These are phyloP conservation scores for Microtus oregoni DNA, from an alignment of 2,113 vertebrate genomes.

Conservation along the genomic window DNA sequence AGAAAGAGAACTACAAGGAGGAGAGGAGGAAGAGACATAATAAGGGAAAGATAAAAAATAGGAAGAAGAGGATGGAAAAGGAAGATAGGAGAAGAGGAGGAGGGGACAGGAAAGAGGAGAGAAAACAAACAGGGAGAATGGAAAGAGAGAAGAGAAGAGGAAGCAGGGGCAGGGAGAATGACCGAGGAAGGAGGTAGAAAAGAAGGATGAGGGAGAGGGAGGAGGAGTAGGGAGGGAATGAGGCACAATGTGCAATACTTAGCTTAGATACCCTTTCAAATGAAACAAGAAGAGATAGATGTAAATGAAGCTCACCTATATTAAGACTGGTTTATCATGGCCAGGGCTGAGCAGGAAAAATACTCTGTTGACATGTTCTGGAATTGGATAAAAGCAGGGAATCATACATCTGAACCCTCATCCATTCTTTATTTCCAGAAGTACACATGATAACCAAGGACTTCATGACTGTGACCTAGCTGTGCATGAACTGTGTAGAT, in stretches of 20 bases:
- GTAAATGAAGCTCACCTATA: not conserved
- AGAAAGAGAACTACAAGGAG: not conserved
- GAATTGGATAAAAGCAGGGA: slow-evolving; percentile 1
- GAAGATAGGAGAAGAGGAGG: not conserved
- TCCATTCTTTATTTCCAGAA: not conserved
- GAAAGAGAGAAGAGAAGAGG: not conserved
- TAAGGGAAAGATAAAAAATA: not conserved
- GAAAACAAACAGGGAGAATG: not conserved
- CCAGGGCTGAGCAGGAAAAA: not conserved
- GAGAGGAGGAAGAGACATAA: not conserved
- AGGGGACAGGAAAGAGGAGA: not conserved
- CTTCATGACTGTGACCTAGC: not conserved
- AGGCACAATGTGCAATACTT: not conserved
- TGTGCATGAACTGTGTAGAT: accelerated
- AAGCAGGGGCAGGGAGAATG: not conserved
- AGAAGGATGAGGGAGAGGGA: not conserved
- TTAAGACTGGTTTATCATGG: not conserved
- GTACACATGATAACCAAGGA: not conserved
- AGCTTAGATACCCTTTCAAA: not conserved
- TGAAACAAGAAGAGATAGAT: not conserved
- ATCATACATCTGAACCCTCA: not conserved
- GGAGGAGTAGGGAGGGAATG: not conserved
- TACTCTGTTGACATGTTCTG: not conserved
- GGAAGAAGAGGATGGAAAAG: not conserved
- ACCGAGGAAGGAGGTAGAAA: not conserved